Evolutionary conservation across 64 coral and sea anemone genomes (phyloP).

Genomic region (Orbicella faveolata): DNA sequence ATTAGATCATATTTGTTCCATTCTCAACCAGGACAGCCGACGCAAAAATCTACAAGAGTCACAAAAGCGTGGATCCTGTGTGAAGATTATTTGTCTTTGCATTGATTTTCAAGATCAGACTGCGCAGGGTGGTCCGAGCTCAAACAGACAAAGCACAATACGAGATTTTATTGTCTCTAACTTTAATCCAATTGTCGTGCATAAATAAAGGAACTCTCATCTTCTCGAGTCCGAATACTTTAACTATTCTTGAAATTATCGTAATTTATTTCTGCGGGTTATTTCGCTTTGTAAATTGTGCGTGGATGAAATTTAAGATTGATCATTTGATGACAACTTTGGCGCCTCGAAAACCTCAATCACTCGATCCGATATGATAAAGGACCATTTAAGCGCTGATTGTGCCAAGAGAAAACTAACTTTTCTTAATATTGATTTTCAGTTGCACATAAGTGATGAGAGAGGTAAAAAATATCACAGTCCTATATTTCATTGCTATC

Average conservation of each 20-base stretch:
- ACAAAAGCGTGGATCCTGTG: not conserved
- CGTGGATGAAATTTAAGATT: not conserved
- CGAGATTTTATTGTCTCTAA: not conserved
- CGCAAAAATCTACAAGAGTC: not conserved
- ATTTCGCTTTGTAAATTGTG: not conserved
- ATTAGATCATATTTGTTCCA: not conserved
- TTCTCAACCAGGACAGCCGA: not conserved
- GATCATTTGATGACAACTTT: not conserved
- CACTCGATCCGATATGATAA: conserved; percentile 8
- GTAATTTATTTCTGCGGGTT: not conserved
- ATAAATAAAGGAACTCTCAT: not conserved
- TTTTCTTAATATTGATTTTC: not conserved
- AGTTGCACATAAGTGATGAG: not conserved
- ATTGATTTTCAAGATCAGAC: not conserved
- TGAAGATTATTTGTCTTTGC: not conserved
- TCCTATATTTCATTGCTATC: not conserved
- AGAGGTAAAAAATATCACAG: not conserved
- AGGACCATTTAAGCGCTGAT: not conserved
- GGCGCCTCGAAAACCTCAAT: not conserved
- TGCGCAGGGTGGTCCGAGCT: not conserved
- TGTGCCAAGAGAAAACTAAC: not conserved
- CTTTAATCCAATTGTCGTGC: not conserved
- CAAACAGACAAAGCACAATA: not conserved
- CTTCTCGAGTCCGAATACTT: not conserved
- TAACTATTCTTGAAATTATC: not conserved